Percentiles rank a stretch among this genome's conserved stretches.
These are phyloP conservation scores for Rhynchotus rufescens DNA, from an alignment of 2,797 vertebrate genomes.

Conservation along the genomic window DNA sequence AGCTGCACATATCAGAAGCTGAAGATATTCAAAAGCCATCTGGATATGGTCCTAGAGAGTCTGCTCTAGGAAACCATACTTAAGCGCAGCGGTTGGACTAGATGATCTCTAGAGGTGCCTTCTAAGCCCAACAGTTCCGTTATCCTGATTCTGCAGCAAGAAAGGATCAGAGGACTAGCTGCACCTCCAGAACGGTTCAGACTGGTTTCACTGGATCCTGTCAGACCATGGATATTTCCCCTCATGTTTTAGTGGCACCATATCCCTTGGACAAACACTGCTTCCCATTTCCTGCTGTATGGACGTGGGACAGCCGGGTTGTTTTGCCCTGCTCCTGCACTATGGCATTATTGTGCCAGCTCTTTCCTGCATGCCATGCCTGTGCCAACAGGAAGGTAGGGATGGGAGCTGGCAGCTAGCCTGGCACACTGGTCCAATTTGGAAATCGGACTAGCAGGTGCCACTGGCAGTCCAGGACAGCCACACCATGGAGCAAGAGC, in stretches of 20 bases:
- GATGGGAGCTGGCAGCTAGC: not conserved
- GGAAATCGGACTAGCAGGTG: not conserved
- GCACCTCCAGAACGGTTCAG: not conserved
- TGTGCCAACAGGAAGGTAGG: too few species aligned
- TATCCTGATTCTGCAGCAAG: not conserved
- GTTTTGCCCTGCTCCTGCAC: not conserved
- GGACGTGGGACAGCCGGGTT: not conserved
- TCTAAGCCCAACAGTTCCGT: too few species aligned
- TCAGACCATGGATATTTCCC: too few species aligned
- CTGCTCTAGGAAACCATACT: too few species aligned
- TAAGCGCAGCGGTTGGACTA: too few species aligned
- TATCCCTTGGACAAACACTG: accelerated
- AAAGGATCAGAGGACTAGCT: not conserved
- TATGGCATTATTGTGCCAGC: not conserved
- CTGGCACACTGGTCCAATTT: accelerated
- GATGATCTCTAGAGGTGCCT: too few species aligned
- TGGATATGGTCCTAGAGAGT: too few species aligned
- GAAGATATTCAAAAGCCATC: too few species aligned
- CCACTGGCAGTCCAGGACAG: not conserved
- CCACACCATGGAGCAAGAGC: not conserved
- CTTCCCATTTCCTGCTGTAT: accelerated
- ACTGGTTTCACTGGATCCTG: too few species aligned
- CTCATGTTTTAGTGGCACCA: accelerated
- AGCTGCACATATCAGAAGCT: too few species aligned
- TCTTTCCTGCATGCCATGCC: not conserved